A percentile compares a stretch with the other conserved stretches of the same genome.
These are phyloP conservation scores for Mormyrus iriodes DNA, from an alignment of 2,113 vertebrate species.

Conservation along the genomic window DNA sequence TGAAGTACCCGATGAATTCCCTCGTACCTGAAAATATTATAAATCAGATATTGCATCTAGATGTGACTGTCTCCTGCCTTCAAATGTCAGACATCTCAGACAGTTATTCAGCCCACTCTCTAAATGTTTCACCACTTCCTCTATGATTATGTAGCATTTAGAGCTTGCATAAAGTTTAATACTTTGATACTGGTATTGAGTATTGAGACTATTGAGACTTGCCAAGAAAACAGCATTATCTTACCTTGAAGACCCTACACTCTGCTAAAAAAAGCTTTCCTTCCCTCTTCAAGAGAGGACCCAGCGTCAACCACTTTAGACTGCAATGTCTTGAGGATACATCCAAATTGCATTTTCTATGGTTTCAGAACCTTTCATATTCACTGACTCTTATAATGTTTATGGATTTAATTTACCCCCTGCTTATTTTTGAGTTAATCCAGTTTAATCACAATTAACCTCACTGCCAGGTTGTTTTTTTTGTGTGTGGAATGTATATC, in stretches of 20 bases:
- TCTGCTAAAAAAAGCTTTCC: background rate
- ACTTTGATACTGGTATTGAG: background rate
- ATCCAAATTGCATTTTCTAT: background rate
- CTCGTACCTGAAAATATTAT: background rate
- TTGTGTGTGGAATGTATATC: background rate
- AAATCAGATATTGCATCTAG: background rate
- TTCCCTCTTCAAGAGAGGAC: background rate
- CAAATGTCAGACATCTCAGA: background rate
- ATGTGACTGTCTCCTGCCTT: background rate
- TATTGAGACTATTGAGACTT: too few species aligned
- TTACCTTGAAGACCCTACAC: background rate
- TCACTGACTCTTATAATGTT: background rate
- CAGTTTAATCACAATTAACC: background rate
- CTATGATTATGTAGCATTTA: background rate
- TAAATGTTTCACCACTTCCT: background rate
- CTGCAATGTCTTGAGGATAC: background rate
- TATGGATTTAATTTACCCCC: background rate
- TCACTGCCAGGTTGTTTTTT: background rate
- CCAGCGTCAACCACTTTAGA: background rate
- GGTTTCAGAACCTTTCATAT: background rate
- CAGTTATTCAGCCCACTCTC: background rate
- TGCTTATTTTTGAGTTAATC: background rate
- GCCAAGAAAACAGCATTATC: background rate
- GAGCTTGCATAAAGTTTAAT: background rate
- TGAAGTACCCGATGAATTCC: background rate